Evolutionary conservation across 64 coral and sea anemone genomes (phyloP).

Genomic region (Porites lutea): DNA sequence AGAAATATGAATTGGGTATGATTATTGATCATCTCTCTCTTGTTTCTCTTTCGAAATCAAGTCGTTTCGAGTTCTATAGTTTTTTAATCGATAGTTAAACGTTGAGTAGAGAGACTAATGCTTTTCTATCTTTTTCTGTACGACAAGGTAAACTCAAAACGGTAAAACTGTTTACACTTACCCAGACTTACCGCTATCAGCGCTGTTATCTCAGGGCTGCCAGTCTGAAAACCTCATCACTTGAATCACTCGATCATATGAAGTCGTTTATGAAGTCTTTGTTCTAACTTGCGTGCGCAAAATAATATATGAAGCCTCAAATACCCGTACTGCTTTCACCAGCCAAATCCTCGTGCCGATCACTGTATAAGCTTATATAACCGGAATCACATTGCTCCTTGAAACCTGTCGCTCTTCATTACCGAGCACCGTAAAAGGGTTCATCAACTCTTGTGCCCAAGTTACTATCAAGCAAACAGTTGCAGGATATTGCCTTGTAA

Average conservation of each 20-base stretch:
- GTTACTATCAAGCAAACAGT: not conserved
- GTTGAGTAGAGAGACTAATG: not conserved
- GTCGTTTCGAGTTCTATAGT: too few species aligned
- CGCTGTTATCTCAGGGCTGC: not conserved
- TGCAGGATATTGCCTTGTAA: not conserved
- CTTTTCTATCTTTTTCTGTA: not conserved
- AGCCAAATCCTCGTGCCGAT: not conserved
- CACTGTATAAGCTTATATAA: not conserved
- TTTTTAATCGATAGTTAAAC: not conserved
- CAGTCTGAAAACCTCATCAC: conserved; percentile 4
- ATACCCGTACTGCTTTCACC: not conserved
- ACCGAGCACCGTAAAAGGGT: not conserved
- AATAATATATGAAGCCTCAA: not conserved
- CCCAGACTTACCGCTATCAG: conserved; percentile 46
- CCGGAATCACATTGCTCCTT: conserved; percentile 17
- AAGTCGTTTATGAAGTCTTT: not conserved
- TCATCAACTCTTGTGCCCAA: not conserved
- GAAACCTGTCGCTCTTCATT: not conserved
- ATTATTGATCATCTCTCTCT: not conserved
- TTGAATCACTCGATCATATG: not conserved
- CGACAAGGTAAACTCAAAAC: not conserved
- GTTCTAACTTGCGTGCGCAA: not conserved
- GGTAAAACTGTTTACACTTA: too few species aligned
- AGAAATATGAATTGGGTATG: not conserved
- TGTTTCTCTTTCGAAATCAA: not conserved